These are phyloP conservation scores for Drosophila melanica DNA, from an alignment of 1,140 invertebrate genomes.

Conservation along the genomic window DNA sequence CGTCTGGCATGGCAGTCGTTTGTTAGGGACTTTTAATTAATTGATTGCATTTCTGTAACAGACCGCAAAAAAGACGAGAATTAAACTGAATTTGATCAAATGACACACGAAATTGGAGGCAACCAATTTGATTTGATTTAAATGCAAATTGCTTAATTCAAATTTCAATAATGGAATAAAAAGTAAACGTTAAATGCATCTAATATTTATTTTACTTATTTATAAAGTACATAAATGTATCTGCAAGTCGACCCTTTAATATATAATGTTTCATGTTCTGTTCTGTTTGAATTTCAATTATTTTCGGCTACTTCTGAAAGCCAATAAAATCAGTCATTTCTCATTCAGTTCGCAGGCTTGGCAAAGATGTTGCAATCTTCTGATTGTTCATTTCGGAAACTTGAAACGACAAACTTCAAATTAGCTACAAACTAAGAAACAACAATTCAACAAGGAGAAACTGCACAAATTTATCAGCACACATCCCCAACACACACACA, in stretches of 20 bases:
- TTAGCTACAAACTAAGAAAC: conserved; percentile 61
- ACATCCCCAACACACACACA: conserved; percentile 4
- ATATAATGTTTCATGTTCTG: no score
- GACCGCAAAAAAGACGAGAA: conserved; percentile 21
- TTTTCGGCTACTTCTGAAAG: conserved; percentile 3
- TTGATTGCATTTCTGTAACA: conserved; percentile 68
- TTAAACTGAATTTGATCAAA: conserved; percentile 22
- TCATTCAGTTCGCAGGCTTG: conserved; percentile 18
- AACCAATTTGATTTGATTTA: conserved; percentile 22
- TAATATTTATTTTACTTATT: neutral
- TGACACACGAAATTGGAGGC: conserved; percentile 14
- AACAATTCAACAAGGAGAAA: conserved; percentile 39
- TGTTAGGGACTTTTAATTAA: conserved; percentile 62
- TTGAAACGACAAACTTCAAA: conserved; percentile 61
- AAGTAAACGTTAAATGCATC: neutral
- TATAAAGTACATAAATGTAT: neutral
- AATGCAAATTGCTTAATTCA: conserved; percentile 33
- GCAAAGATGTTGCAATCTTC: conserved; percentile 29
- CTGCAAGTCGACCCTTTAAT: no score
- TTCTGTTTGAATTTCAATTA: conserved; percentile 11
- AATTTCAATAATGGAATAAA: neutral
- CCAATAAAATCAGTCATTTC: conserved; percentile 33
- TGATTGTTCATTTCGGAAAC: conserved; percentile 50
- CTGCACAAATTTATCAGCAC: conserved; percentile 28
- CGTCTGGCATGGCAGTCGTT: conserved; percentile 25